phyloP scores from a whole-genome alignment of 2,113 vertebrate species.

The Dipodomys stephensi region DNA sequence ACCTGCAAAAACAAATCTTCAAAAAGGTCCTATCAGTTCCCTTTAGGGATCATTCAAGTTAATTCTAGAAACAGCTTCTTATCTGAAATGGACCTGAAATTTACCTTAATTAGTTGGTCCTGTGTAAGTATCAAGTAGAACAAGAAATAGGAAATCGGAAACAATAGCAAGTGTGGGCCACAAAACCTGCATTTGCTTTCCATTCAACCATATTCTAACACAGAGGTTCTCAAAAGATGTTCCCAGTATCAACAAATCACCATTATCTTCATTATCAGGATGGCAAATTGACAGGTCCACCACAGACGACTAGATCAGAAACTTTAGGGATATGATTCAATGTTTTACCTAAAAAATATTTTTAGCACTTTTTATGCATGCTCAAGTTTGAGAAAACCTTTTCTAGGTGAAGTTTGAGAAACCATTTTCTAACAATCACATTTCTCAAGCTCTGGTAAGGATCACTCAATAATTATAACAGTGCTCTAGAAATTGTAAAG shows the following conservation, averaged over 20 bases:
- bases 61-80: conserved; percentile 17
- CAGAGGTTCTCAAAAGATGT: background rate
- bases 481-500: background rate
- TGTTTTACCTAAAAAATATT: too few species aligned
- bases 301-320: background rate
- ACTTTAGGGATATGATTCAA: background rate
- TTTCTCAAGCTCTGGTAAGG: background rate
- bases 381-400: background rate
- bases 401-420: background rate
- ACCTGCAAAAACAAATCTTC: conserved; percentile 5
- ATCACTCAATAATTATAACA: background rate
- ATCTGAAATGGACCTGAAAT: background rate
- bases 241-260: background rate
- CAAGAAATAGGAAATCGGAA: background rate
- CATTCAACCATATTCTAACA: background rate
- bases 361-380: background rate
- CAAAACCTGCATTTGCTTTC: background rate
- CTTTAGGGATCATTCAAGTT: conserved; percentile 1
- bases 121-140: background rate
- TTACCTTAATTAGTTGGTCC: background rate
- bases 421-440: background rate
- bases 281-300: background rate
- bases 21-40: background rate
- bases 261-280: background rate
- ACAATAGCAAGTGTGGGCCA: background rate